These are phyloP conservation scores for Aphodius sticticus DNA, from an alignment of 2,888 invertebrate species.

Conservation along the genomic window DNA sequence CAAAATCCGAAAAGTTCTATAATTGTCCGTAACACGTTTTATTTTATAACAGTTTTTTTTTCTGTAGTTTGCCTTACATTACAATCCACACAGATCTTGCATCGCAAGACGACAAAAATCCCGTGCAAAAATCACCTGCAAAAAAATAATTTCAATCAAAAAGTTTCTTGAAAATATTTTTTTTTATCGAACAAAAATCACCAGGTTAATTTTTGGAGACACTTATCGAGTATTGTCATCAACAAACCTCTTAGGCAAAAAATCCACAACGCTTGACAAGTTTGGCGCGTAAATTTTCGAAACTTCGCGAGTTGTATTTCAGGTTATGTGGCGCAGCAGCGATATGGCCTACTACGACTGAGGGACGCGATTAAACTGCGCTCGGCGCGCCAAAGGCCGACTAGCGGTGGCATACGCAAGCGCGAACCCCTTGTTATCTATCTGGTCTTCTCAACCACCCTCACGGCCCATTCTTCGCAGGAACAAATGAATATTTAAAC, in stretches of 20 bases:
- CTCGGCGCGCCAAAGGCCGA: slow-evolving; percentile 44
- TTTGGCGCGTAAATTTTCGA: slow-evolving; percentile 15
- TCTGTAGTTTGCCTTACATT: not conserved
- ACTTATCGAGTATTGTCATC: not conserved
- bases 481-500: slow-evolving; percentile 50
- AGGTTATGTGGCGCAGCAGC: not conserved
- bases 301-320: slow-evolving; percentile 1
- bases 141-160: too few species aligned
- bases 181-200: not conserved
- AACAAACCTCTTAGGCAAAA: not conserved
- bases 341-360: slow-evolving; percentile 43
- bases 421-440: slow-evolving; percentile 49
- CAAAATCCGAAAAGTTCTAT: too few species aligned
- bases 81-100: not conserved
- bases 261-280: not conserved
- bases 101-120: not conserved
- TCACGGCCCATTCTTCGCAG: slow-evolving; percentile 21
- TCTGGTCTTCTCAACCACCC: slow-evolving; percentile 38
- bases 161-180: not conserved
- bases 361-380: slow-evolving; percentile 53
- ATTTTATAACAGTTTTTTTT: not conserved
- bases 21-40: not conserved
- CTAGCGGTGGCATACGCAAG: slow-evolving; percentile 39
- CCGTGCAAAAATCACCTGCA: not conserved
- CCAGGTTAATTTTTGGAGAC: not conserved